These are phyloP conservation scores for Sebastes flavidus DNA, from an alignment of 2,797 vertebrate species.

Conservation along the genomic window DNA sequence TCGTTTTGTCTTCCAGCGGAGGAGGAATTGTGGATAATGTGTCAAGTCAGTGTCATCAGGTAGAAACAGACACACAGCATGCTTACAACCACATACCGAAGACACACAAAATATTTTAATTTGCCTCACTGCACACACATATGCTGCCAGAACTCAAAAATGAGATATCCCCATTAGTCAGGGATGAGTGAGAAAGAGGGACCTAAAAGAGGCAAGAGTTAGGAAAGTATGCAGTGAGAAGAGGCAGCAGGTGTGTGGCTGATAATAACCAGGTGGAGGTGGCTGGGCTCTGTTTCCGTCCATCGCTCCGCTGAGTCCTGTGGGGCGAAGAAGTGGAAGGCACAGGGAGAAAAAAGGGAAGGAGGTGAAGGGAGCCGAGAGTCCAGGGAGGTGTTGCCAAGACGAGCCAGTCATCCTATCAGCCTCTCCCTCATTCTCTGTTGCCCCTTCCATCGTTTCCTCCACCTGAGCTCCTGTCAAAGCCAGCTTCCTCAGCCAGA, in stretches of 20 bases:
- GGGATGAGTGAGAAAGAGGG: slow-evolving; percentile 38
- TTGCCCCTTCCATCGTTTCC: slow-evolving; percentile 32
- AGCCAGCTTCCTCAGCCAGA: slow-evolving; percentile 34
- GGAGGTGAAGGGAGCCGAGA: slow-evolving; percentile 33
- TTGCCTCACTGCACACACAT: neutral
- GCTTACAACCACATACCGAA: neutral
- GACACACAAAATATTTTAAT: neutral
- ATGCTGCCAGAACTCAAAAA: neutral
- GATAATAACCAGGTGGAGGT: slow-evolving; percentile 75
- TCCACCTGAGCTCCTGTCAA: slow-evolving; percentile 65
- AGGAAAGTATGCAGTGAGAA: slow-evolving; percentile 9
- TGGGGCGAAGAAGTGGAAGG: slow-evolving; percentile 22
- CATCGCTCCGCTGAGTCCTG: slow-evolving; percentile 55
- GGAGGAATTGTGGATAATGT: neutral
- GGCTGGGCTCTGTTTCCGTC: slow-evolving; percentile 63
- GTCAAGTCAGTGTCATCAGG: neutral
- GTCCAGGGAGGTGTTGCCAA: slow-evolving; percentile 35
- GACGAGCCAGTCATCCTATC: slow-evolving; percentile 46
- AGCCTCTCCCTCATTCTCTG: slow-evolving; percentile 27
- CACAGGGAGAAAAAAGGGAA: slow-evolving; percentile 11
- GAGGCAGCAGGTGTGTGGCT: slow-evolving; percentile 75
- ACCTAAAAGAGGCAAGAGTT: slow-evolving; percentile 39
- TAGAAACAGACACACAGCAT: neutral
- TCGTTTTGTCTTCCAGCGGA: slow-evolving; percentile 7
- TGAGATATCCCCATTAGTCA: slow-evolving; percentile 51